Base-by-base conservation (phyloP, 2,888 invertebrate species). In the Lepeophtheirus nordmannii region DNA sequence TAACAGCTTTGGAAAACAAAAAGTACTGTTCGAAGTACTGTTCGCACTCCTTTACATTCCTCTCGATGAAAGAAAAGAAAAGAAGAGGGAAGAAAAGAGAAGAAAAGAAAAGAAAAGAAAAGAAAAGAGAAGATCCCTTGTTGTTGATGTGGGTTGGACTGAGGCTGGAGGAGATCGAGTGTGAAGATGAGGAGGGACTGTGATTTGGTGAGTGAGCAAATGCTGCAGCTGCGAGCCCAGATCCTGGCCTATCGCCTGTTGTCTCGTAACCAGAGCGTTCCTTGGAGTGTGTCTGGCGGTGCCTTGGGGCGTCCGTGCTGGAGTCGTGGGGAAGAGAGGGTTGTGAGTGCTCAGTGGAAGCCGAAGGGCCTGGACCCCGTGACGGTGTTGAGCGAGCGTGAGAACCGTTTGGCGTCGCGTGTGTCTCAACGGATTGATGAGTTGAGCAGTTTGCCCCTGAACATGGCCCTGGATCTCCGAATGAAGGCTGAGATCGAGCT, bases 401-500 rank as follows among this genome's bases (percentile, higher is more conserved):
- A 98, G 78, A 93, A 94, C 77, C 75, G 78, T 72, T 86, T 94
- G 69, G 88, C 89, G 7, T 85, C 90, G 1, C 83, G 94, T 57
- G 93, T 98, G 69, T 86, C 90, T 7, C 82, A 87, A 67, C 83
- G 97, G n/a, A 92, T 98, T 78, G 87, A 91, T 70, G 87, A 94
- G 73, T 78, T 98, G 58, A 83, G 83, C 68, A 85, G 84, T 71
- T 80, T 97, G 67, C 92, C 94, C 0, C 85, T 87, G 7, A 87
- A 86, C 70, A 87, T 97, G 80, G 83, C 92, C 0, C 92, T 93
- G 70, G 93, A 96, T 74, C 79, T 96, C 67, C 83, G 89, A 41
- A 76, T 88, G 57, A 93, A 94, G 75, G 94, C 94, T 0, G 90
- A 92, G 76, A 94, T 97, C 68, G 98, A 99, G 76, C 77, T 97